Conservation (phyloP, 37 sponge, comb jelly and placozoan species). For the Halichondria panicea region DNA sequence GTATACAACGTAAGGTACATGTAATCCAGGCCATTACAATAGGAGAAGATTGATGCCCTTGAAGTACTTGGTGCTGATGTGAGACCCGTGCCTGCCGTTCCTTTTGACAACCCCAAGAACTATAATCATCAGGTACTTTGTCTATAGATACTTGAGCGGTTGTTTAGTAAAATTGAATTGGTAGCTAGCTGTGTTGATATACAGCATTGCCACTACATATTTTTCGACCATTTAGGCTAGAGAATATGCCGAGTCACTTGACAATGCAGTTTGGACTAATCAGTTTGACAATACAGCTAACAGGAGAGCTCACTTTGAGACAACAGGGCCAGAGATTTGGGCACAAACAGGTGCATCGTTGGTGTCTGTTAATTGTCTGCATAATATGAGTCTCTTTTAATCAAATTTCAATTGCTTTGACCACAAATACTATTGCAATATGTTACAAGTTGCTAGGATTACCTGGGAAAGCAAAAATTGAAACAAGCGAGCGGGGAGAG, state of each 20-base stretch:
- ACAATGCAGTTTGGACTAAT: constrained; percentile 90
- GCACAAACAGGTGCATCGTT: constrained; percentile 56
- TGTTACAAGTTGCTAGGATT: no score
- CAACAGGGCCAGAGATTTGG: constrained; percentile 93
- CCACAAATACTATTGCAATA: not conserved
- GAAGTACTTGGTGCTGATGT: constrained; percentile 88
- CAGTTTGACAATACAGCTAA: constrained; percentile 94
- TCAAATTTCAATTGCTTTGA: not conserved
- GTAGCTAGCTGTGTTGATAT: not conserved
- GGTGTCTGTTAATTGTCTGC: not conserved
- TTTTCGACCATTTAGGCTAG: constrained; percentile 39
- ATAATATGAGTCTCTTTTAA: not conserved
- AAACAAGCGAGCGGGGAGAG: no score
- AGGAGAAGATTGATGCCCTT: constrained; percentile 89
- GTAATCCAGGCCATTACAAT: no score
- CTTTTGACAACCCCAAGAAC: constrained; percentile 80
- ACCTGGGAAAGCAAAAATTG: no score
- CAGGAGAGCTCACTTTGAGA: constrained; percentile 77
- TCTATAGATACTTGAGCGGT: no score
- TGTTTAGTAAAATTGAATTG: no score
- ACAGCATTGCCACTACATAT: not conserved
- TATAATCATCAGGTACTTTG: constrained; percentile 88
- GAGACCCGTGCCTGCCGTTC: constrained; percentile 84
- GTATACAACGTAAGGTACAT: no score
- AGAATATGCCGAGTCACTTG: constrained; percentile 61